Conservation (phyloP, 2,113 vertebrate species). For the Bubo blakistoni region DNA sequence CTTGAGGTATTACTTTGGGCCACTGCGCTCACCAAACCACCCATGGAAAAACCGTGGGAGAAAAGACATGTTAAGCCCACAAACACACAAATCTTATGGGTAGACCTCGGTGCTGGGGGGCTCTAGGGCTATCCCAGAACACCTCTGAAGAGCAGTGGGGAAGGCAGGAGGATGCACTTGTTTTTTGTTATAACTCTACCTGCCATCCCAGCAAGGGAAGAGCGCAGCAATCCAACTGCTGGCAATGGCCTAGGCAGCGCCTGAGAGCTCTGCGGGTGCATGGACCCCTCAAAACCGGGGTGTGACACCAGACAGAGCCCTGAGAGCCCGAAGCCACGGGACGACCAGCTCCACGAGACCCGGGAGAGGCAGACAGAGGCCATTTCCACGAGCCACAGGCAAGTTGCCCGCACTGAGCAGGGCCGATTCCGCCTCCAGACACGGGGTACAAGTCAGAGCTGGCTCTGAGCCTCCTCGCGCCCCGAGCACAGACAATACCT, state of each 20-base stretch:
- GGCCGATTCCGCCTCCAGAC: not conserved
- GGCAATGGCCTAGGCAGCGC: not conserved
- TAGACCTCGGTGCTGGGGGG: not conserved
- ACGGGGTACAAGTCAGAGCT: not conserved
- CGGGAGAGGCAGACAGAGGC: not conserved
- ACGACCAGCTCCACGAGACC: fast-evolving
- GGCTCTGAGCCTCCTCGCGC: not conserved
- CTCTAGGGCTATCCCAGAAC: not conserved
- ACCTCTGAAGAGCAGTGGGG: not conserved
- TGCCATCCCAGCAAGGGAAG: not conserved
- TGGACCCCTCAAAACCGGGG: not conserved
- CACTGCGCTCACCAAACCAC: not conserved
- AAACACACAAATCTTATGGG: not conserved
- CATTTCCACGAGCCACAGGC: fast-evolving
- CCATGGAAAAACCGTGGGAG: fast-evolving
- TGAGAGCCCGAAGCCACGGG: not conserved
- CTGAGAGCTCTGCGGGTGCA: not conserved
- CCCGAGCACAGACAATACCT: constrained; percentile 70
- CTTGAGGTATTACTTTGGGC: not conserved
- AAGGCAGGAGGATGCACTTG: not conserved
- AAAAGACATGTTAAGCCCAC: not conserved
- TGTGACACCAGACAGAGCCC: not conserved
- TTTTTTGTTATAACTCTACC: fast-evolving
- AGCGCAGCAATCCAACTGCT: fast-evolving
- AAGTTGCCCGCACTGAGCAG: fast-evolving